A percentile compares a stretch with the other conserved stretches of the same genome.
Evolutionary conservation across 1,140 invertebrate species (phyloP).

Genomic region (Chironomus tepperi): DNA sequence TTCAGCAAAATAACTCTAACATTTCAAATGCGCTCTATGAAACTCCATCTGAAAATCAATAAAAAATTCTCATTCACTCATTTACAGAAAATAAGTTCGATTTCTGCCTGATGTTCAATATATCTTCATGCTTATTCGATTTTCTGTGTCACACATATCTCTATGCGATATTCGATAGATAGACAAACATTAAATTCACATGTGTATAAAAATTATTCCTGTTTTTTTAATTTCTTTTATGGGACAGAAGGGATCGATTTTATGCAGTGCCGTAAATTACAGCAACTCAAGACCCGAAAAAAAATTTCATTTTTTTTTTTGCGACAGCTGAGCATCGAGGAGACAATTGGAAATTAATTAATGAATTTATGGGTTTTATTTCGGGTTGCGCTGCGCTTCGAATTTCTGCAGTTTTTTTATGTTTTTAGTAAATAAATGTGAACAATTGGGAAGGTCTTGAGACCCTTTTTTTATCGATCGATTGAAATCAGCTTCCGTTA

Average conservation of each 20-base stretch:
- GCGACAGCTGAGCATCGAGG: constrained; percentile 10
- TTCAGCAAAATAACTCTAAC: too few species aligned
- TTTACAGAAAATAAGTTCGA: too few species aligned
- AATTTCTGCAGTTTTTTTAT: not conserved
- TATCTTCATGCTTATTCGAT: not conserved
- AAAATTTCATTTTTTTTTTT: not conserved
- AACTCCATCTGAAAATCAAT: too few species aligned
- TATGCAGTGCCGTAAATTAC: constrained; percentile 1
- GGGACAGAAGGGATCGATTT: constrained; percentile 1
- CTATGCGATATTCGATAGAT: not conserved
- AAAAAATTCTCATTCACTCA: too few species aligned
- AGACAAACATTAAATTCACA: not conserved
- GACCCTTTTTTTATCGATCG: constrained; percentile 12
- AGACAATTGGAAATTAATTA: constrained; percentile 14
- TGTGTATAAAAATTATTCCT: constrained; percentile 7
- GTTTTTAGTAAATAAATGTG: too few species aligned
- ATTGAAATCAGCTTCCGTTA: constrained; percentile 6
- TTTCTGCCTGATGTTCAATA: too few species aligned
- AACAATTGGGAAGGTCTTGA: too few species aligned
- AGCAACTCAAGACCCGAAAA: not conserved
- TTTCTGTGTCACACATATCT: not conserved
- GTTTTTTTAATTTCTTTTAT: constrained; percentile 4
- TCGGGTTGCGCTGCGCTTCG: not conserved
- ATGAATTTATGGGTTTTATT: constrained; percentile 2
- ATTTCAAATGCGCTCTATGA: too few species aligned